These are phyloP conservation scores for Sebastes glaucus DNA, from an alignment of 2,797 vertebrate species.

Conservation along the genomic window DNA sequence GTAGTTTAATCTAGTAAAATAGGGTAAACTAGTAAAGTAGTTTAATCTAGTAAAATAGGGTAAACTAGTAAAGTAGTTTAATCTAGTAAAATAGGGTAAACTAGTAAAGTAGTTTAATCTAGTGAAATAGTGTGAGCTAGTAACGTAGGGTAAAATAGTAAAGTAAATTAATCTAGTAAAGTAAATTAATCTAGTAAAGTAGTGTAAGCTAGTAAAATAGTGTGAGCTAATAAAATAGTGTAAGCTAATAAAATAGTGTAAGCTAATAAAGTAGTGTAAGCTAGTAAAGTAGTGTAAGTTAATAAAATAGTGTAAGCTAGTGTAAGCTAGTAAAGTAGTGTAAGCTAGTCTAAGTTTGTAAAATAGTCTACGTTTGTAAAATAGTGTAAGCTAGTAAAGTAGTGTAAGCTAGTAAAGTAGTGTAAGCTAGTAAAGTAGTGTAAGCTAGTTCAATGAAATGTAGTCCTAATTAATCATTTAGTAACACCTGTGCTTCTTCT, in stretches of 20 bases:
- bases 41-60: neutral
- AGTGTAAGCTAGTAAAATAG: neutral
- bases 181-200: too few relatives aligned
- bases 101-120: too few relatives aligned
- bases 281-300: accelerated
- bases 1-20: accelerated
- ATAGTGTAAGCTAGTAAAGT: accelerated
- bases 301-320: accelerated
- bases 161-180: too few relatives aligned
- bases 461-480: too few relatives aligned
- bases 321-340: too few relatives aligned
- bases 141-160: too few relatives aligned
- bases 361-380: too few relatives aligned
- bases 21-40: too few relatives aligned
- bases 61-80: accelerated
- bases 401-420: too few relatives aligned
- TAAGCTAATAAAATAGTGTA: neutral
- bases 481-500: neutral
- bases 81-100: accelerated
- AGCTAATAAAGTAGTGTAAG: accelerated
- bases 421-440: neutral
- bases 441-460: neutral
- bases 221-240: accelerated
- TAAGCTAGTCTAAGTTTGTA: too few relatives aligned
- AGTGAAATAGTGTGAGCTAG: neutral